Conservation (phyloP, 2,888 invertebrate species). For the Epirrhoe tristata region DNA sequence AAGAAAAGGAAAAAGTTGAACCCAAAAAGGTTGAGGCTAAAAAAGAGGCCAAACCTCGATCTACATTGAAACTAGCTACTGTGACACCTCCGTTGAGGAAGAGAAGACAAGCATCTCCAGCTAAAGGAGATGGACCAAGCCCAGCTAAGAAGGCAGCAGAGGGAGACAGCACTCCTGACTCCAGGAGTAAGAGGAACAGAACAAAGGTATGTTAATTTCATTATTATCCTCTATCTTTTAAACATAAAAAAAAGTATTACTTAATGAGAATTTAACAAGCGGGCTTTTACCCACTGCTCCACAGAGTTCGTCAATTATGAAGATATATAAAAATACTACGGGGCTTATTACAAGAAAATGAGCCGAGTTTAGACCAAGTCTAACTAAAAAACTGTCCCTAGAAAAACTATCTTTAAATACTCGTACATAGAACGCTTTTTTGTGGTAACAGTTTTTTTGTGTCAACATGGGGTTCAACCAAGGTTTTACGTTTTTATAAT, state of each 20-base stretch:
- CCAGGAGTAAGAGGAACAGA: conserved; percentile 76
- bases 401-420: no score
- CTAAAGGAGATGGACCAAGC: conserved; percentile 67
- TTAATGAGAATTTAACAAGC: no score
- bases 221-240: neutral
- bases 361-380: no score
- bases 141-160: conserved; percentile 70
- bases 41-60: conserved; percentile 71
- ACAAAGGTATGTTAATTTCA: conserved; percentile 65
- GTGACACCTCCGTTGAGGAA: conserved; percentile 84
- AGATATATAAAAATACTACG: no score
- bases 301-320: no score
- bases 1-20: conserved; percentile 67
- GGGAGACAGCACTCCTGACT: conserved; percentile 67
- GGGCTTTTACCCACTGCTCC: no score
- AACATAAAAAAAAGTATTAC: neutral
- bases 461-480: no score
- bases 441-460: no score
- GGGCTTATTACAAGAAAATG: no score
- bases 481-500: no score
- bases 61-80: conserved; percentile 83
- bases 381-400: no score
- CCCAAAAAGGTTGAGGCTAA: conserved; percentile 54
- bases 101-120: conserved; percentile 81
- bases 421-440: no score